Evolutionary conservation across 2,888 invertebrate species (phyloP), one percentile per base, ranked within the genome.

Genomic region (Patella depressa): DNA sequence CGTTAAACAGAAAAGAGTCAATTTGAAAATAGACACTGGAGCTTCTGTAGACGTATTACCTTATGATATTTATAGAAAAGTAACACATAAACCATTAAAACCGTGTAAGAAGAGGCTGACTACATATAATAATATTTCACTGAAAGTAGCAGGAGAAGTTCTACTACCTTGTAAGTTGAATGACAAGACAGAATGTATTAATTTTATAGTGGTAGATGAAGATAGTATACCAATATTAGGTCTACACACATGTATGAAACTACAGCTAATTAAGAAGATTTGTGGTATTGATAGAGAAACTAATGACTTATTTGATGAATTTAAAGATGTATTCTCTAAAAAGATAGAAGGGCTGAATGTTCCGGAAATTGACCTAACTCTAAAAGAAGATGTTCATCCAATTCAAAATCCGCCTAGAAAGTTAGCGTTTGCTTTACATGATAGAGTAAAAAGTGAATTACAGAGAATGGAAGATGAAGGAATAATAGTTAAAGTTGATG

Each of bases 321-420:
- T 29, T 72, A n/a, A 72, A 72, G 72, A 45, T 72, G 72, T 72
- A 29, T 72, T 72, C 29, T n/a, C 17, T 3, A 53, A 72, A 7
- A 29, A 53, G 29, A 14, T 72, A 17, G 72, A 29, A 53, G 45
- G 72, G 11, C 14, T 34, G 17, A 72, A 72, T 45, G 71, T 45
- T 71, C 71, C 65, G 29, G 71, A 71, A 34, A n/a, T 71, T 71
- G 17, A 34, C 11, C 19, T 72, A 72, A 12, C 12, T 53, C 9
- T 34, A n/a, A 72, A n/a, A n/a, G 72, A 72, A 29, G n/a, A 72
- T 65, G 24, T 24, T 14, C 9, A 19, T 3, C 65, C 5, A 24
- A 24, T 65, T 14, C 65, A 65, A 65, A 65, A 65, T 65, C 65
- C 65, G 24, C 65, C 65, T 24, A n/a, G 65, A n/a, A 65, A 12